These are phyloP conservation scores for Platysternon megacephalum DNA, from an alignment of 2,113 vertebrate genomes.

Conservation along the genomic window DNA sequence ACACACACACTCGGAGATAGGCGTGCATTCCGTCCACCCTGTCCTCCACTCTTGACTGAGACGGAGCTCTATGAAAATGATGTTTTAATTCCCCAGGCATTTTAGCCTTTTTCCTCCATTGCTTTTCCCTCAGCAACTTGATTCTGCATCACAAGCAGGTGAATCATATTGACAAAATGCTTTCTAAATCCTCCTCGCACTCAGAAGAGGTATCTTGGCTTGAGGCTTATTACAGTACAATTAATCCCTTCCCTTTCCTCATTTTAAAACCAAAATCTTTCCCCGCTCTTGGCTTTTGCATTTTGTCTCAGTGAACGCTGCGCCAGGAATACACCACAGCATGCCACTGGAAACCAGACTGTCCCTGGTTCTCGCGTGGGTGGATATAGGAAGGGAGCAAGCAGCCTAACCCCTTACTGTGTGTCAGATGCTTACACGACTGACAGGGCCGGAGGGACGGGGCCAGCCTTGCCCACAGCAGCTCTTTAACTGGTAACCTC, in stretches of 20 bases:
- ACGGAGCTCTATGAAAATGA: not conserved
- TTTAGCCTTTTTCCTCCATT: conserved; percentile 17
- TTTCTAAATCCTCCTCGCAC: not conserved
- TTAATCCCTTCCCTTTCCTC: not conserved
- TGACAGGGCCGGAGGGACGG: not conserved
- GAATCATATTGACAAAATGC: conserved; percentile 31
- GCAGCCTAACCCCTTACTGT: not conserved
- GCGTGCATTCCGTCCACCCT: not conserved
- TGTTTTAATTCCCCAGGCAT: conserved; percentile 39
- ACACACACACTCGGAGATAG: not conserved
- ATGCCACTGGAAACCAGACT: not conserved
- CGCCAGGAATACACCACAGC: not conserved
- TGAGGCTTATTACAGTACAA: not conserved
- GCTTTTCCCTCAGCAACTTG: conserved; percentile 35
- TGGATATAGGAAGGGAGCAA: not conserved
- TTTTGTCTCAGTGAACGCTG: not conserved
- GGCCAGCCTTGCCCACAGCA: not conserved
- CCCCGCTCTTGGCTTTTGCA: not conserved
- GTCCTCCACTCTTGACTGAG: not conserved
- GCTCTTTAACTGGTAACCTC: not conserved
- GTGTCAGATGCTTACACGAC: not conserved
- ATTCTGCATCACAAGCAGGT: conserved; percentile 37
- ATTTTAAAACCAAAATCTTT: not conserved
- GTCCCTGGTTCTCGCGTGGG: not conserved
- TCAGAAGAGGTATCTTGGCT: not conserved